Base-by-base conservation (phyloP, 2,797 vertebrate species). In the Platalea minor region DNA sequence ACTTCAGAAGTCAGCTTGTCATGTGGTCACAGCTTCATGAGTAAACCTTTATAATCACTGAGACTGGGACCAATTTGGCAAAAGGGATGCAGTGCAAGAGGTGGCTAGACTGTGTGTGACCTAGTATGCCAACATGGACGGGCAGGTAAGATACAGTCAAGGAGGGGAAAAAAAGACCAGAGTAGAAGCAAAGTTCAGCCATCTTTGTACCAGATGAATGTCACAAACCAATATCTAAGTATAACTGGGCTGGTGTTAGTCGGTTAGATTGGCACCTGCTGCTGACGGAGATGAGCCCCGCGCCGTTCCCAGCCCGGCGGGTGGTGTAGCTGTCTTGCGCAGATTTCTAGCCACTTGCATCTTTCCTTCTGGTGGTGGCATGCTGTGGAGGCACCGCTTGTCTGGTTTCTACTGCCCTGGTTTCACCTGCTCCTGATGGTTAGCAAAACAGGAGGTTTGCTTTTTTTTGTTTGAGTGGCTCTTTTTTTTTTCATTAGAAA, bases 61-160 rank as follows among this genome's bases (percentile, higher is more conserved):
- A 69, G 11, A 53, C 53, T 77, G 0, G 1, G 60, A 60, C 21
- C 1, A 25, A 17, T 77, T 41, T 83, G 60, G 33, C 26, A 68
- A 60, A 75, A 87, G 3, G 7, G 9, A 33, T 37, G 16, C 9
- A 64, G 37, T 2, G 3, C 19, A 60, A 61, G 59, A 26, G 15
- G 14, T 79, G 35, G 17, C 11, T 74, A 29, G 59, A 4, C 7
- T 23, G 12, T 23, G 12, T 54, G 23, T 9, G 33, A 54, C 29
- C 24, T 24, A 26, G 17, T 26, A 6, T 19, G 48, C 4, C 19
- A 46, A 1, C 26, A 16, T 0, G 2, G 59, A 29, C 1, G 3
- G 56, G 19, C 26, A 51, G 20, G 14, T 74, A 45, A 77, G 29
- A 25, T 64, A 24, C 1, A 9, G 23, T 50, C 41, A 74, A 53